Evolutionary conservation across 2,888 invertebrate genomes (phyloP).

Genomic region (Antheraea yamamai): DNA sequence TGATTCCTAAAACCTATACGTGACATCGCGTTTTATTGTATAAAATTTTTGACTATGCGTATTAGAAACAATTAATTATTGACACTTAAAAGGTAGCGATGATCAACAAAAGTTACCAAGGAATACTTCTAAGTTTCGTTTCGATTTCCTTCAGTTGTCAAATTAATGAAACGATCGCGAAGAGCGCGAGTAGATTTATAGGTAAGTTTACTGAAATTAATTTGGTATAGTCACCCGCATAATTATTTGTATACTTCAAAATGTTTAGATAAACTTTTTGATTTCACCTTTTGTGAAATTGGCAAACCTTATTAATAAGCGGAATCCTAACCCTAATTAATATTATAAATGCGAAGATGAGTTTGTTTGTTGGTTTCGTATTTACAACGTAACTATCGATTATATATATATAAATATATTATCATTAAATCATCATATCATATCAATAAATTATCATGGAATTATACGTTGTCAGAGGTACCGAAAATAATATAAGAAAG

Average conservation of each 20-base stretch:
- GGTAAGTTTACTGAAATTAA: slow-evolving; percentile 51
- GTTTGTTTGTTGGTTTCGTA: too few relatives aligned
- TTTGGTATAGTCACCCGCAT: neutral
- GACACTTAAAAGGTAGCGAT: slow-evolving; percentile 44
- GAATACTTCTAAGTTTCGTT: slow-evolving; percentile 73
- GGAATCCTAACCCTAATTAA: too few relatives aligned
- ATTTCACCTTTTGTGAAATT: neutral
- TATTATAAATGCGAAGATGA: too few relatives aligned
- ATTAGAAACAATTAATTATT: neutral
- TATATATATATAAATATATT: too few relatives aligned
- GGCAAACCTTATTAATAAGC: too few relatives aligned
- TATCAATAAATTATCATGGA: too few relatives aligned
- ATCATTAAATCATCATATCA: too few relatives aligned
- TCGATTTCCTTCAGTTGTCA: slow-evolving; percentile 78
- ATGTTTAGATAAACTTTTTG: neutral
- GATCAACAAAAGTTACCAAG: slow-evolving; percentile 76
- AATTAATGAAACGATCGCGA: slow-evolving; percentile 75
- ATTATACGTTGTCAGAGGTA: too few relatives aligned
- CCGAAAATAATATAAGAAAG: too few relatives aligned
- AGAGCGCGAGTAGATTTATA: slow-evolving; percentile 75
- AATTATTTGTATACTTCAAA: neutral
- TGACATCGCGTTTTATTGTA: slow-evolving; percentile 5
- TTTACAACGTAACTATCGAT: too few relatives aligned
- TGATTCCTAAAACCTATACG: neutral
- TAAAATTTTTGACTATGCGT: slow-evolving; percentile 24